Percentiles rank a stretch among this genome's conserved stretches.
These are phyloP conservation scores for Stichodactyla helianthus DNA, from an alignment of 64 coral and sea anemone genomes.

Conservation along the genomic window DNA sequence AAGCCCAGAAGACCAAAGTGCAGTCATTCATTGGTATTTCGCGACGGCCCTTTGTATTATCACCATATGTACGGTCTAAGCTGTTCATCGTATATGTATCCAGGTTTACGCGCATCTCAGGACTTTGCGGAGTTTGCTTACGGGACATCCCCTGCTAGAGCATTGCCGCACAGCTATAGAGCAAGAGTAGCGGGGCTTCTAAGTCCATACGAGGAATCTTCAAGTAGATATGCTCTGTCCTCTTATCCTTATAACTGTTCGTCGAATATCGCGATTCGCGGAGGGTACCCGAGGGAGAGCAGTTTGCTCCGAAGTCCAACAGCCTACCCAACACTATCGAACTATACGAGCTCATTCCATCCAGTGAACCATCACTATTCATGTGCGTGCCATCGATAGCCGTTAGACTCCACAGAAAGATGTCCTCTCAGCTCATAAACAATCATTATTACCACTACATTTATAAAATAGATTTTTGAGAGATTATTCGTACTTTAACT, in stretches of 20 bases:
- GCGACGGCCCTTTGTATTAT: slow-evolving; percentile 8
- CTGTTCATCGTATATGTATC: neutral
- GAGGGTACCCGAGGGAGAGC: neutral
- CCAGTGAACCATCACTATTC: slow-evolving; percentile 13
- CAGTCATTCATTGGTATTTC: slow-evolving; percentile 27
- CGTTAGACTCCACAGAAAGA: neutral
- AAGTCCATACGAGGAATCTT: neutral
- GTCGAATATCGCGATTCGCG: neutral
- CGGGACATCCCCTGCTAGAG: neutral
- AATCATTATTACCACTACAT: neutral
- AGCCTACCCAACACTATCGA: neutral
- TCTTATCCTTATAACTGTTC: neutral
- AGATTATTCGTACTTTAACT: neutral
- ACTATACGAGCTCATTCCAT: slow-evolving; percentile 11
- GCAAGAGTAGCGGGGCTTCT: neutral
- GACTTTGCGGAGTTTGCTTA: neutral
- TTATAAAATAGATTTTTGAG: neutral
- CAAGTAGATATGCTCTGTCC: neutral
- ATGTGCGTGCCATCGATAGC: slow-evolving; percentile 6
- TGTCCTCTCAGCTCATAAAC: neutral
- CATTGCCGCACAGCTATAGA: neutral
- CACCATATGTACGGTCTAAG: neutral
- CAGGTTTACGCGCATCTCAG: neutral
- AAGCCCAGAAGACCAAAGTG: slow-evolving; percentile 69
- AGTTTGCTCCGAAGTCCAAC: slow-evolving; percentile 5